phyloP scores from a whole-genome alignment of 2,888 invertebrate species.

The Meteorus cinctellus region DNA sequence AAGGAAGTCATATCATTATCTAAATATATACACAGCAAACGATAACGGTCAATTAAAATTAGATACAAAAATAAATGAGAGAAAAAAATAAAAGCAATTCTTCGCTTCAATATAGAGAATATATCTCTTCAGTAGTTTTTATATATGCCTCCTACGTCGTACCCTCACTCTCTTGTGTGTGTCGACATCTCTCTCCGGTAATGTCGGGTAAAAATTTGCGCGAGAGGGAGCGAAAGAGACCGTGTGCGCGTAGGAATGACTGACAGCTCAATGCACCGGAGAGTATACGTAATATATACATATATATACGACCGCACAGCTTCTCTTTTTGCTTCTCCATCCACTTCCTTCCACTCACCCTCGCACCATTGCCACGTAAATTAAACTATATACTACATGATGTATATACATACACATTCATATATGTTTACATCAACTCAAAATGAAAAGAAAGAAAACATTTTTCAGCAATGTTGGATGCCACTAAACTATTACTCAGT shows the following conservation, averaged over 20 bases:
- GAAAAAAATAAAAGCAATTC: not conserved
- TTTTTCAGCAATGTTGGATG: not conserved
- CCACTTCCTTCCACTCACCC: constrained; percentile 8
- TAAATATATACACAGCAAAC: not conserved
- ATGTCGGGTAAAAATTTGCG: constrained; percentile 54
- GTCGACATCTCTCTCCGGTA: constrained; percentile 53
- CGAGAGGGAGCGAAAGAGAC: constrained; percentile 47
- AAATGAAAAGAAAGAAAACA: not conserved
- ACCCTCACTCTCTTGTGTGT: not conserved
- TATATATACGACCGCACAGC: constrained; percentile 36
- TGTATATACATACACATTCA: constrained; percentile 30
- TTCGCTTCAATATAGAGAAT: too few relatives aligned
- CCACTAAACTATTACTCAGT: not conserved
- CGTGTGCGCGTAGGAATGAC: constrained; percentile 58
- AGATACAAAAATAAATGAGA: not conserved
- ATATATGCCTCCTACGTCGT: constrained; percentile 35
- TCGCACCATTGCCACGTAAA: not conserved
- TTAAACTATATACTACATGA: constrained; percentile 19
- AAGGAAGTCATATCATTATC: not conserved
- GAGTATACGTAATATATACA: constrained; percentile 40
- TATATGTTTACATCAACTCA: constrained; percentile 12
- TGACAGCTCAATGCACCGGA: constrained; percentile 69
- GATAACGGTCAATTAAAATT: not conserved
- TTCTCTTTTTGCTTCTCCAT: constrained; percentile 42
- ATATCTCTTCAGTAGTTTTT: not conserved